Evolutionary conservation across 2,113 vertebrate species (phyloP), one percentile per base, ranked within the genome.

Genomic region (Dascyllus trimaculatus): DNA sequence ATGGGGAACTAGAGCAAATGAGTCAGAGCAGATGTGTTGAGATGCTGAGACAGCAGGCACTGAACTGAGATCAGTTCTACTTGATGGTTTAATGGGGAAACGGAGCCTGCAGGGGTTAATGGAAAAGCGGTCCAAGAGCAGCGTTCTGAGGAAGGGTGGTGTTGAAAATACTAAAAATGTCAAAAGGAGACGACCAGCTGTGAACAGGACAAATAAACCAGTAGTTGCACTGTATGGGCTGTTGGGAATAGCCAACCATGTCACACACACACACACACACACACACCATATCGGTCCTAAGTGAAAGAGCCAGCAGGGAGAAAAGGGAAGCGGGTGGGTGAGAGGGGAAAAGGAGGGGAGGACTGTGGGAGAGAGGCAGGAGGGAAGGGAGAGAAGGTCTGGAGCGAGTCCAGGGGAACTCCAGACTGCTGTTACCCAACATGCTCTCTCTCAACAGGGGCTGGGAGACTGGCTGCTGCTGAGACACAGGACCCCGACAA

Each of bases 361-460:
- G 78, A 75, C 66, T 80, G 88, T 89, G 87, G 85, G 88, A 85
- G 88, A 81, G 64, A 82, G 68, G 80, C 71, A 75, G 83, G 75
- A 85, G 85, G 79, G 86, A 86, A 86, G 85, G 85, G 86, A 90
- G 85, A 88, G 86, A 81, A 90, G 87, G 74, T 86, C 92, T 94
- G 94, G 94, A 94, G 58, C 11, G 13, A 71, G 71, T 92, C 93
- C 93, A 95, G 95, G 94, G 95, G 94, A 95, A 95, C 92, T 95
- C 94, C 94, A 93, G 90, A 81, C 85, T 88, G 86, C 84, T 88
- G 85, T 93, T 93, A 91, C 91, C 93, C 88, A 91, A 87, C 90
- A 84, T 90, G 81, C 87, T 87, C 85, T 86, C 73, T 81, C 77
- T 81, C 88, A 64, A 75, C 79, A 78, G 88, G 85, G 88, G 76